Percentiles rank a stretch among this genome's conserved stretches.
phyloP scores from a whole-genome alignment of 2,888 invertebrate species.

The Leucophenga maculata region DNA sequence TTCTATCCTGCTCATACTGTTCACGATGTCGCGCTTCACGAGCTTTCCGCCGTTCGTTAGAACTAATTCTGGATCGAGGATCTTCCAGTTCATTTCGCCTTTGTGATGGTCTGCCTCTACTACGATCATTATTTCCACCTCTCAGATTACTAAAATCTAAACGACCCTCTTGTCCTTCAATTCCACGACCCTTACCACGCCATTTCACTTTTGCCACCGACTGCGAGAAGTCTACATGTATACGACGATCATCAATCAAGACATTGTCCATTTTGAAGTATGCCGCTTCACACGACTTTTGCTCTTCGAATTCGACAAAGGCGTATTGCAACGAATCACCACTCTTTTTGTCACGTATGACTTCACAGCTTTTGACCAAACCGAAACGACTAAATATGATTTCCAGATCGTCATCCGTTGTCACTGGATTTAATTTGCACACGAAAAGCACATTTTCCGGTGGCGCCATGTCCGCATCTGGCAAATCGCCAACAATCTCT shows the following conservation, averaged over 20 bases:
- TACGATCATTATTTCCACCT: conserved; percentile 27
- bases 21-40: conserved; percentile 58
- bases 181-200: conserved; percentile 89
- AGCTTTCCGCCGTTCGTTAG: conserved; percentile 52
- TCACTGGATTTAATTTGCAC: conserved; percentile 98
- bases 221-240: conserved; percentile 99
- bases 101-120: conserved; percentile 4
- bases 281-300: conserved; percentile 95
- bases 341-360: conserved; percentile 92
- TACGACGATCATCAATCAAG: conserved; percentile 96
- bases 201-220: conserved; percentile 96
- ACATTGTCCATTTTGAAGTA: conserved; percentile 99
- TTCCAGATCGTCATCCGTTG: conserved; percentile 96
- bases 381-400: conserved; percentile 98
- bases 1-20: conserved; percentile 40
- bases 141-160: conserved; percentile 66
- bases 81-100: conserved; percentile 6
- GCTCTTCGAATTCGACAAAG: conserved; percentile 96
- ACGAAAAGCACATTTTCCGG: conserved; percentile 99
- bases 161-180: conserved; percentile 67
- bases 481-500: conserved; percentile 98
- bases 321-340: conserved; percentile 98
- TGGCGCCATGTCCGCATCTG: conserved; percentile 97
- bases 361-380: conserved; percentile 93
- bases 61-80: conserved; percentile 35